A percentile compares a stretch with the other conserved stretches of the same genome.
phyloP scores from a whole-genome alignment of 1,140 invertebrate genomes.

The Ceratosolen fusciceps region DNA sequence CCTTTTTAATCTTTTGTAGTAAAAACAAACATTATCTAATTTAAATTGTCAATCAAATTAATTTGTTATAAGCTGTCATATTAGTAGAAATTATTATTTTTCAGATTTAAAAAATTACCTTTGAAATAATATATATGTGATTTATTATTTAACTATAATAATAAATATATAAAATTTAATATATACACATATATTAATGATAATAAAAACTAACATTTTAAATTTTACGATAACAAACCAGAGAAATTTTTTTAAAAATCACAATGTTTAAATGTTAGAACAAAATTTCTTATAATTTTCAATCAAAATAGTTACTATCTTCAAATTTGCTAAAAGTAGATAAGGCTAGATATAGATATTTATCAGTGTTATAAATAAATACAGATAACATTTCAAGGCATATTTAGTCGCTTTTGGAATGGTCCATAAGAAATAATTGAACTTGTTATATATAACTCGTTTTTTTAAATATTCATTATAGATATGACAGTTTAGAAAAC shows the following conservation, averaged over 20 bases:
- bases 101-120: too few relatives aligned
- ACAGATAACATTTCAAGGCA: not conserved
- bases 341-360: not conserved
- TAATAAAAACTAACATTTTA: too few relatives aligned
- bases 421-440: not conserved
- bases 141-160: too few relatives aligned
- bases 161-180: too few relatives aligned
- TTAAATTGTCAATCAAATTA: too few relatives aligned
- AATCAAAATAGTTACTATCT: not conserved
- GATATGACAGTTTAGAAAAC: constrained; percentile 17
- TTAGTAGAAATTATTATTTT: too few relatives aligned
- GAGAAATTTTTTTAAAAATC: too few relatives aligned
- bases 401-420: constrained; percentile 6
- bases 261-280: too few relatives aligned
- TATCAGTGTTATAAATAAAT: not conserved
- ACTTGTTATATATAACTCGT: constrained; percentile 25
- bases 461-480: constrained; percentile 33
- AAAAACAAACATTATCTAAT: not conserved
- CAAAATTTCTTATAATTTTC: too few relatives aligned
- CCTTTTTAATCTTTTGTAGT: not conserved
- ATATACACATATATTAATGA: too few relatives aligned
- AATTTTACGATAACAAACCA: not conserved
- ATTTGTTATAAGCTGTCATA: too few relatives aligned
- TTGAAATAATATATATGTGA: too few relatives aligned
- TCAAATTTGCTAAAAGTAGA: not conserved